A percentile compares a stretch with the other conserved stretches of the same genome.
Conservation (phyloP, 2,797 vertebrate species). For the Rhynchonycteris naso region DNA sequence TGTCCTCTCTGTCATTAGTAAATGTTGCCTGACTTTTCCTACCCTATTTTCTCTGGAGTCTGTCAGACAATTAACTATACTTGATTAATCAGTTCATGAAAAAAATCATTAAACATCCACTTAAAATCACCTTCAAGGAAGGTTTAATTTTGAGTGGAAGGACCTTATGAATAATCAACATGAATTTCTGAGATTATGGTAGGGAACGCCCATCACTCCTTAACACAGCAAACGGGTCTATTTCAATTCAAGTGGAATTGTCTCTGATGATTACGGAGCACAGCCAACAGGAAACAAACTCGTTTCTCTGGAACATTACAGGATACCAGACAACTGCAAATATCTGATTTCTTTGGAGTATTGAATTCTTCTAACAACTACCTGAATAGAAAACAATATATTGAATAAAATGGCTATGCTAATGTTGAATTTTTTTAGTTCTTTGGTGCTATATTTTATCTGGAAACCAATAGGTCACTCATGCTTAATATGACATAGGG, state of each 20-base stretch:
- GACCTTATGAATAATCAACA: neutral
- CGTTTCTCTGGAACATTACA: neutral
- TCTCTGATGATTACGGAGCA: conserved; percentile 27
- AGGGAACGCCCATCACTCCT: neutral
- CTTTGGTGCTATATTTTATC: neutral
- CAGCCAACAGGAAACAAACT: conserved; percentile 24
- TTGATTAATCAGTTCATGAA: neutral
- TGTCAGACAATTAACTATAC: neutral
- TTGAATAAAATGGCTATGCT: conserved; percentile 26
- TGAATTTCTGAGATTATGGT: neutral
- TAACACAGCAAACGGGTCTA: neutral
- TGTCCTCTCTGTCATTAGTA: neutral
- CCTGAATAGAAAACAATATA: neutral
- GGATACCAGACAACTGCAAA: neutral
- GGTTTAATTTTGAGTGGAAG: neutral
- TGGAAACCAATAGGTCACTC: conserved; percentile 10
- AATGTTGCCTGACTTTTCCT: neutral
- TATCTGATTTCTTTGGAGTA: conserved; percentile 32
- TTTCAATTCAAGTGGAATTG: neutral
- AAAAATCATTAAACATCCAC: neutral
- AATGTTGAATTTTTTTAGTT: neutral
- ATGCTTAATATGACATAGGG: neutral
- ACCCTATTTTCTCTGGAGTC: neutral
- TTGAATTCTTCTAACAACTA: conserved; percentile 24
- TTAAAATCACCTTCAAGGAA: neutral